phyloP scores from a whole-genome alignment of 2,797 vertebrate genomes.

The Pipistrellus pipistrellus region DNA sequence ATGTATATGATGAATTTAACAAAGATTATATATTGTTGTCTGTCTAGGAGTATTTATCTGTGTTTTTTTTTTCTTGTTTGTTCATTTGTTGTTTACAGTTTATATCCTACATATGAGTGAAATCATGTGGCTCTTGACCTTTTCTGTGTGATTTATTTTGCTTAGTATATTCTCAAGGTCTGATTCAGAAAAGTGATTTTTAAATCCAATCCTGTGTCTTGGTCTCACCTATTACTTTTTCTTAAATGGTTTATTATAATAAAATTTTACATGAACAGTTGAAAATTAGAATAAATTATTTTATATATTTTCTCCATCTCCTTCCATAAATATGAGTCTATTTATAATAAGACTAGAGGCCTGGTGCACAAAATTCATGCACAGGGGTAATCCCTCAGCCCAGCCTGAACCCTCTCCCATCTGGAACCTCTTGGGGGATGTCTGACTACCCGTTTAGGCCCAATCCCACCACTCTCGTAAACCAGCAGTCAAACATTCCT shows the following conservation, averaged over 20 bases:
- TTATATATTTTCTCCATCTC: not conserved
- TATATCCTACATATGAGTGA: not conserved
- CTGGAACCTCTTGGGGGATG: no score
- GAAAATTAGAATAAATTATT: not conserved
- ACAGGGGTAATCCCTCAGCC: no score
- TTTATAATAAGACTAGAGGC: no score
- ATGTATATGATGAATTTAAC: not conserved
- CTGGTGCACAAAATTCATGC: no score
- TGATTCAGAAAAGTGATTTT: no score
- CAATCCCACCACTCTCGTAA: no score
- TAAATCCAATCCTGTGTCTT: no score
- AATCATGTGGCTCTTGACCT: not conserved
- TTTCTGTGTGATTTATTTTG: not conserved
- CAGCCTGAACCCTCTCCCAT: no score
- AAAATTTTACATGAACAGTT: not conserved
- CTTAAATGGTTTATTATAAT: not conserved
- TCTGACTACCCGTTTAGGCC: no score
- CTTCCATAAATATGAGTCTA: not conserved
- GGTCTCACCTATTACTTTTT: no score
- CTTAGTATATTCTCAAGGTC: not conserved
- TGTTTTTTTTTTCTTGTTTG: not conserved
- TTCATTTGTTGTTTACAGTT: not conserved
- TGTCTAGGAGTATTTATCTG: not conserved
- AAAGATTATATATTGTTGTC: not conserved
- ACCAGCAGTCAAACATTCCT: no score